Conservation (phyloP, 2,113 vertebrate species). For the Nothoprocta perdicaria region DNA sequence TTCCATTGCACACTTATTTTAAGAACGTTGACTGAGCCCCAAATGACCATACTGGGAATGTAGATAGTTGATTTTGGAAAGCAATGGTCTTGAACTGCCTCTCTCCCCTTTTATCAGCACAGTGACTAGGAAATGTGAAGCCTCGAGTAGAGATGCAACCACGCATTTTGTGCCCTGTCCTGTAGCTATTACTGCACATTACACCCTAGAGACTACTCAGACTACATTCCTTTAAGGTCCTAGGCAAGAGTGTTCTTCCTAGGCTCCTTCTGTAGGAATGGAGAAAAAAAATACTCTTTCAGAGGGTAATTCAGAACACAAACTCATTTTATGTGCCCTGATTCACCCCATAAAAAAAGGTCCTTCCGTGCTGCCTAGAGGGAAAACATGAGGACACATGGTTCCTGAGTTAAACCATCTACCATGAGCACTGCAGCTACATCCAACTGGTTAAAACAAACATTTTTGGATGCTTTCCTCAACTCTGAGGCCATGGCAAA, state of each 20-base stretch:
- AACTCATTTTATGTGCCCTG: background rate
- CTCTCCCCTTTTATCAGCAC: background rate
- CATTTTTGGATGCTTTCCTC: background rate
- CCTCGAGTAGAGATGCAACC: background rate
- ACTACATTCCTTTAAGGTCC: background rate
- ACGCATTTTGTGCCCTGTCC: background rate
- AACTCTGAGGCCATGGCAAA: background rate
- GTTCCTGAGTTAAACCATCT: background rate
- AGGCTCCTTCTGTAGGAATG: background rate
- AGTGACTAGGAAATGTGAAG: background rate
- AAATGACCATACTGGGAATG: background rate
- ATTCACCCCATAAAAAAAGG: background rate
- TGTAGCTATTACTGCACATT: background rate
- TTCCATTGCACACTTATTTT: background rate
- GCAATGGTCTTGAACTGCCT: background rate
- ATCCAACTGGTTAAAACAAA: conserved; percentile 20
- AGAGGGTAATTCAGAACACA: background rate
- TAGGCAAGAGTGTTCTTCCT: background rate
- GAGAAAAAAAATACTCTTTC: background rate
- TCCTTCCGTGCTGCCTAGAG: background rate
- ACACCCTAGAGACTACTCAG: background rate
- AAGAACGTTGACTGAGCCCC: background rate
- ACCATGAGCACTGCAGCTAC: background rate
- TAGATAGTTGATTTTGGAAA: background rate
- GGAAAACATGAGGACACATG: background rate